Evolutionary conservation across 2,113 vertebrate genomes (phyloP).

Genomic region (Mixornis gularis): DNA sequence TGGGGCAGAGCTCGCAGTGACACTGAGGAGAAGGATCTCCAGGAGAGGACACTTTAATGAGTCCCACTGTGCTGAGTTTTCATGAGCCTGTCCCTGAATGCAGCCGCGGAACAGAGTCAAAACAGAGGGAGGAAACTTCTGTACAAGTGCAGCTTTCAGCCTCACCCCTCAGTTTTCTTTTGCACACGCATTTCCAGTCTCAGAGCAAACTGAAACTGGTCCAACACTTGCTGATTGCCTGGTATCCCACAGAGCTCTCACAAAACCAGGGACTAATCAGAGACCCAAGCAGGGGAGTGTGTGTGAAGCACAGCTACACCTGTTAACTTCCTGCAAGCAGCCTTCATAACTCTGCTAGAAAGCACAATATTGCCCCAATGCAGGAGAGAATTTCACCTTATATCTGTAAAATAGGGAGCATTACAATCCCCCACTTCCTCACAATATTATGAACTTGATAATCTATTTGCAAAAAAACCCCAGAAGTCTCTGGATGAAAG

Average conservation of each 20-base stretch:
- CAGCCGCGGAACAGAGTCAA: not conserved
- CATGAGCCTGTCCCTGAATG: not conserved
- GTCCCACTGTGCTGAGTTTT: not conserved
- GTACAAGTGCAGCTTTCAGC: not conserved
- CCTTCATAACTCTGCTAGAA: not conserved
- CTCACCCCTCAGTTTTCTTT: not conserved
- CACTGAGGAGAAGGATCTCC: not conserved
- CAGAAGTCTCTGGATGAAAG: not conserved
- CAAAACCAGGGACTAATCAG: not conserved
- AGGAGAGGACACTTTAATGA: not conserved
- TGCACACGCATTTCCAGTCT: not conserved
- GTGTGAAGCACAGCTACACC: not conserved
- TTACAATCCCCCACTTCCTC: not conserved
- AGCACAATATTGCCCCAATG: not conserved
- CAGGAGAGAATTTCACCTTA: not conserved
- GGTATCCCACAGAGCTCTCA: not conserved
- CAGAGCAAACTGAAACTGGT: not conserved
- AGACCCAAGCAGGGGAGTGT: not conserved
- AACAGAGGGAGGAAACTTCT: not conserved
- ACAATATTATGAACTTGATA: not conserved
- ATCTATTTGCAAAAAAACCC: not conserved
- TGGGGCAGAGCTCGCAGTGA: not conserved
- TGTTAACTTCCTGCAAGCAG: not conserved
- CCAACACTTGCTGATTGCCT: not conserved
- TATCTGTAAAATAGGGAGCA: not conserved